Evolutionary conservation across 2,888 invertebrate species (phyloP).

Genomic region (Cyclophora albipunctata): DNA sequence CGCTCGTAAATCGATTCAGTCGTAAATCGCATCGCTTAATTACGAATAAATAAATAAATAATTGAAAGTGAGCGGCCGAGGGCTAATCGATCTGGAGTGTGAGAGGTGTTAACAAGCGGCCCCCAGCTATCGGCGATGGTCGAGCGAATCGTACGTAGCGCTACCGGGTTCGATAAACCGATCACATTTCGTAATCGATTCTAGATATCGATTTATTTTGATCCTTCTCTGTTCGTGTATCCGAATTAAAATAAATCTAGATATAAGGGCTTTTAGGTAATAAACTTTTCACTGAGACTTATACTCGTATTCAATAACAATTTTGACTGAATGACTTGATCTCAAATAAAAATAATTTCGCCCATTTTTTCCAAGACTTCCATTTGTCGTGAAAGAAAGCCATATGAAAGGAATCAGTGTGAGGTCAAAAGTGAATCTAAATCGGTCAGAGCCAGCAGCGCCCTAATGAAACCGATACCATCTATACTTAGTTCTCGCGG

Average conservation of each 20-base stretch:
- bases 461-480: constrained; percentile 44
- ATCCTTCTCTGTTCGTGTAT: too few relatives aligned
- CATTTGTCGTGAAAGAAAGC: background rate
- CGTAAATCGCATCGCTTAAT: constrained; percentile 72
- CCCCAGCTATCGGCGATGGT: constrained; percentile 18
- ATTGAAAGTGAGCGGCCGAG: constrained; percentile 74
- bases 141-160: background rate
- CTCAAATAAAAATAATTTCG: too few relatives aligned
- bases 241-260: too few relatives aligned
- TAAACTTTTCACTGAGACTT: too few relatives aligned
- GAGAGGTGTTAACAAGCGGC: constrained; percentile 69
- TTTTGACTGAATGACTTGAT: too few relatives aligned
- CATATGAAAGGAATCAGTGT: constrained; percentile 2
- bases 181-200: constrained; percentile 2
- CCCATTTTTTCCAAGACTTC: too few relatives aligned
- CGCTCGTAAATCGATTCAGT: constrained; percentile 58
- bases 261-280: too few relatives aligned
- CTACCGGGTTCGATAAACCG: constrained; percentile 4
- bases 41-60: constrained; percentile 77
- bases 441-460: constrained; percentile 21
- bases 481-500: constrained; percentile 57
- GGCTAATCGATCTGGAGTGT: constrained; percentile 68
- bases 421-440: constrained; percentile 18
- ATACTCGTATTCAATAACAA: too few relatives aligned
- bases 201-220: too few relatives aligned